Evolutionary conservation across 2,888 invertebrate species (phyloP).

Genomic region (Drosophila neotestacea): DNA sequence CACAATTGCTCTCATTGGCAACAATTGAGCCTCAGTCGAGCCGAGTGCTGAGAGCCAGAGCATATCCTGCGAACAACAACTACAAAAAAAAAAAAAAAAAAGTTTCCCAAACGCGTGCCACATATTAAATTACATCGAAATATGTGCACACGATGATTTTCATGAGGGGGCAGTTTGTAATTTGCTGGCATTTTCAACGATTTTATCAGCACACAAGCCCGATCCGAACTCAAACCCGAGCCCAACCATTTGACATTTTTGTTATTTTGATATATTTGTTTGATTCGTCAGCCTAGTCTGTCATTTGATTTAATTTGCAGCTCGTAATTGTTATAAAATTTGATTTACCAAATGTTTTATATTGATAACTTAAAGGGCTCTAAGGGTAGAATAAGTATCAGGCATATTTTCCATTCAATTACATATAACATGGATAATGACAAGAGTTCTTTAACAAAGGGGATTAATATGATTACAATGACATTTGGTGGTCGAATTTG

Average conservation of each 20-base stretch:
- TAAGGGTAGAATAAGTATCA: not conserved
- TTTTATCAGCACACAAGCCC: slow-evolving; percentile 55
- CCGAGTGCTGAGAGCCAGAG: slow-evolving; percentile 29
- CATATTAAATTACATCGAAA: slow-evolving; percentile 83
- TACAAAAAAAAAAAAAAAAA: slow-evolving; percentile 40
- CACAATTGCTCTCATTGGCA: slow-evolving; percentile 79
- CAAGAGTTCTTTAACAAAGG: too few relatives aligned
- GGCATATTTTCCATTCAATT: slow-evolving; percentile 32
- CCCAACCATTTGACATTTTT: slow-evolving; percentile 35
- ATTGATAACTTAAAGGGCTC: slow-evolving; percentile 25
- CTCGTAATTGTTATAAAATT: slow-evolving; percentile 65
- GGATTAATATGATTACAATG: too few relatives aligned
- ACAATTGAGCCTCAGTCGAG: slow-evolving; percentile 72
- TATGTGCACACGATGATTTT: slow-evolving; percentile 64
- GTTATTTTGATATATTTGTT: slow-evolving; percentile 74
- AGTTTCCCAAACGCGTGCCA: slow-evolving; percentile 80
- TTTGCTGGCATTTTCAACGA: slow-evolving; percentile 75
- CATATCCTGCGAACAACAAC: slow-evolving; percentile 50
- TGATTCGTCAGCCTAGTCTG: slow-evolving; percentile 47
- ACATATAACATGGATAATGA: not conserved
- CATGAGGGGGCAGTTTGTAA: slow-evolving; percentile 61
- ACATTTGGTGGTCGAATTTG: too few relatives aligned
- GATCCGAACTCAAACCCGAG: slow-evolving; percentile 1
- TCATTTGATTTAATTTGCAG: slow-evolving; percentile 70
- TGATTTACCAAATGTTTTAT: slow-evolving; percentile 44